Evolutionary conservation across 2,888 invertebrate genomes (phyloP).

Genomic region (Nomada hirtipes): DNA sequence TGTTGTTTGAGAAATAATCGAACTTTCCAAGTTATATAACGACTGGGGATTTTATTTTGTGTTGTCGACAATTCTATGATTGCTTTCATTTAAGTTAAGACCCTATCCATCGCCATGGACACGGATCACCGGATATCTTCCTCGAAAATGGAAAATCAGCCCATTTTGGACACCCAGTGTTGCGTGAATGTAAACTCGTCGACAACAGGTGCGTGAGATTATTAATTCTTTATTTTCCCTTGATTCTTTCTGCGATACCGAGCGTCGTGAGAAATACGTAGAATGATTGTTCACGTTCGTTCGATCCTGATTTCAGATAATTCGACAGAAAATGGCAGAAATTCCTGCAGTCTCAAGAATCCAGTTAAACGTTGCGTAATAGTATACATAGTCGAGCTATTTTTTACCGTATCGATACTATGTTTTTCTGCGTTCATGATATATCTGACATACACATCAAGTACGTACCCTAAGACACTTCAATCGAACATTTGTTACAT

Average conservation of each 20-base stretch:
- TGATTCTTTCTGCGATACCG: too few relatives aligned
- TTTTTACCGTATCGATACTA: neutral
- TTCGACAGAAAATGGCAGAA: neutral
- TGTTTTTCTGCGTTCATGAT: slow-evolving; percentile 8
- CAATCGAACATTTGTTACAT: neutral
- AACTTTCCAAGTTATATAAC: too few relatives aligned
- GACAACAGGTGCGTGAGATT: slow-evolving; percentile 30
- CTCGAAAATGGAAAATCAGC: slow-evolving; percentile 41
- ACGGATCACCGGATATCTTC: neutral
- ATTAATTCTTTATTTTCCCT: neutral
- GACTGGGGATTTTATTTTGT: neutral
- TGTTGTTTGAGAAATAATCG: too few relatives aligned
- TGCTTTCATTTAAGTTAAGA: neutral
- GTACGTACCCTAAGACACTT: slow-evolving; percentile 15
- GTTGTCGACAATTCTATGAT: neutral
- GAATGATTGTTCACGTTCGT: neutral
- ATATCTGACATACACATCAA: neutral
- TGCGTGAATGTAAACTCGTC: slow-evolving; percentile 23
- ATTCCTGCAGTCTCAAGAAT: neutral
- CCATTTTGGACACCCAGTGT: slow-evolving; percentile 39
- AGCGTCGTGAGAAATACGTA: neutral
- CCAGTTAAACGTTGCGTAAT: neutral
- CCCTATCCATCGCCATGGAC: slow-evolving; percentile 9
- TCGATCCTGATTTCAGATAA: slow-evolving; percentile 16
- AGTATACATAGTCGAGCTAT: neutral